Base-by-base conservation (phyloP, 2,888 invertebrate species). In the Euplagia quadripunctaria region DNA sequence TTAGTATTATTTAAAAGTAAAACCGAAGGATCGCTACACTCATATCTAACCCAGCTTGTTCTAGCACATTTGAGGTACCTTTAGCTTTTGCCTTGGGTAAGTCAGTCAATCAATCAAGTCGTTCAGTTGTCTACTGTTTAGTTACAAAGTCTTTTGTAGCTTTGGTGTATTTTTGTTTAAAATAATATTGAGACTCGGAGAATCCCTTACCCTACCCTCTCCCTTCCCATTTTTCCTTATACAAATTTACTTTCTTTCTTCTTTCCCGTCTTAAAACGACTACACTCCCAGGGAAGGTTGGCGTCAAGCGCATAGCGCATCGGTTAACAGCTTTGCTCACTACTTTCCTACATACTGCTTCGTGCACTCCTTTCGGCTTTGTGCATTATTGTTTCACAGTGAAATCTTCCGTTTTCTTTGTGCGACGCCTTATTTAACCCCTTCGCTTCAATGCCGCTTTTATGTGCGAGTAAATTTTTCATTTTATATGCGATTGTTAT, bases 341-440 rank as follows among this genome's bases (percentile, higher is more conserved):
- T 52, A 14, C 20, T 41, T 71, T 63, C 41, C 12, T 20, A n/a
- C n/a, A 41, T 63, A 52, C 41, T 1, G n/a, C 16, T 51, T 67
- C 49, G 58, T 70, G 74, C 76, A 74, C 76, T 80, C 67, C 72
- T 73, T 77, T 78, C 75, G 85, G 85, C 89, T 85, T 84, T 87
- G 85, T 85, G 88, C 87, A 89, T 89, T 89, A 90, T 88, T 88
- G 88, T 89, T 88, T 89, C 85, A 83, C 79, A 76, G 82, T 79
- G 74, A 73, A 89, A 88, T 87, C 84, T 84, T 81, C 82, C 83
- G 73, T 84, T 85, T 88, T 88, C 89, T 88, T 88, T 89, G 86
- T 83, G 78, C 74, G 64, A 68, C 67, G 81, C 78, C 85, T 86
- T 88, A 84, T 86, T 88, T 85, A 87, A 86, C 80, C 82, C 80